A percentile compares a stretch with the other conserved stretches of the same genome.
Conservation (phyloP, 1,140 invertebrate species). For the Piezodorus guildinii region DNA sequence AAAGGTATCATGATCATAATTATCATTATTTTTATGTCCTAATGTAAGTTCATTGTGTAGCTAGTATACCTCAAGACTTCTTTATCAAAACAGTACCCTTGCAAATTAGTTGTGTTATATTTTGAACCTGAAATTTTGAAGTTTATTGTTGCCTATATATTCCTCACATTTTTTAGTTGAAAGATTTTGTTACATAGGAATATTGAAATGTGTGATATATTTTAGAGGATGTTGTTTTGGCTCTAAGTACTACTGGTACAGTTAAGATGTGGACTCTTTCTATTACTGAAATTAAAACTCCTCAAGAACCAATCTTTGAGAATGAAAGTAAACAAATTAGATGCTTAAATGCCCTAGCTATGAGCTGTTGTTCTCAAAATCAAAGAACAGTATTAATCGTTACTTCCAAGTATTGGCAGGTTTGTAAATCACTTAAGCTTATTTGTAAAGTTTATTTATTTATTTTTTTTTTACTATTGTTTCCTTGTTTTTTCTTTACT, state of each 20-base stretch:
- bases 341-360: slow-evolving; percentile 81
- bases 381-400: slow-evolving; percentile 93
- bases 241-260: slow-evolving; percentile 88
- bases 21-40: not conserved
- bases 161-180: too few relatives aligned
- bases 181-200: too few relatives aligned
- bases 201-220: slow-evolving; percentile 16
- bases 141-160: too few relatives aligned
- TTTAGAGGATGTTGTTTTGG: slow-evolving; percentile 90
- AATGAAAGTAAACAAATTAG: slow-evolving; percentile 96
- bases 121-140: too few relatives aligned
- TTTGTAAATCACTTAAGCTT: slow-evolving; percentile 34
- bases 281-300: slow-evolving; percentile 66
- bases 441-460: too few relatives aligned
- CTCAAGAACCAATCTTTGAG: slow-evolving; percentile 79
- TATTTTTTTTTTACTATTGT: too few relatives aligned
- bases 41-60: not conserved
- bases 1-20: slow-evolving; percentile 40
- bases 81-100: too few relatives aligned
- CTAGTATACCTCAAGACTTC: too few relatives aligned
- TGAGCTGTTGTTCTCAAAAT: slow-evolving; percentile 91
- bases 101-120: too few relatives aligned
- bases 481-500: not conserved
- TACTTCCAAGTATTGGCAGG: slow-evolving; percentile 95
- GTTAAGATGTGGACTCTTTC: slow-evolving; percentile 96